Conservation (phyloP, 2,113 vertebrate genomes). For the Numenius arquata region DNA sequence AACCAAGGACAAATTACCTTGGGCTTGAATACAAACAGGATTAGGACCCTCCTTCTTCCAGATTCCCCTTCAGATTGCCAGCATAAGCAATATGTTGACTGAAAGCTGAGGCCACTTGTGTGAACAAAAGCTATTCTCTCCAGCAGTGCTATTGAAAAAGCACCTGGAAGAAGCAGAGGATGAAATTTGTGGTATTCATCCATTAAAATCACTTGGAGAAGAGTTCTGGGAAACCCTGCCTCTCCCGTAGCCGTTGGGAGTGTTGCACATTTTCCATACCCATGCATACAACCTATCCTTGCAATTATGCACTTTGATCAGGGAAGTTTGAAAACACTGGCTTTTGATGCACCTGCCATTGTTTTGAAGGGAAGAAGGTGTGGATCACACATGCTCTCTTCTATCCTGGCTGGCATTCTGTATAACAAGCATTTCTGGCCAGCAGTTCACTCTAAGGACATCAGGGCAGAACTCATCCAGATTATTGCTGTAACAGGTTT, state of each 20-base stretch:
- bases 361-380: neutral
- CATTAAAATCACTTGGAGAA: neutral
- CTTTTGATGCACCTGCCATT: neutral
- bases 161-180: neutral
- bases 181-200: neutral
- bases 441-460: neutral
- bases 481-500: neutral
- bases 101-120: constrained; percentile 27
- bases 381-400: neutral
- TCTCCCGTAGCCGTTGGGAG: neutral
- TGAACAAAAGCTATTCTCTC: neutral
- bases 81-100: neutral
- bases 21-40: neutral
- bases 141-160: neutral
- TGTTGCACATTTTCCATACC: neutral
- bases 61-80: neutral
- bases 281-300: neutral
- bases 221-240: neutral
- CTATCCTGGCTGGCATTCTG: neutral
- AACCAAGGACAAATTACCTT: neutral
- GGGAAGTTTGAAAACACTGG: neutral
- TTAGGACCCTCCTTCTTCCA: neutral
- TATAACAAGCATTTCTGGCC: neutral
- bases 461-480: neutral
- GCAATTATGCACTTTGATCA: neutral